Evolutionary conservation across 2,113 vertebrate genomes (phyloP).

Genomic region (Larimichthys crocea): DNA sequence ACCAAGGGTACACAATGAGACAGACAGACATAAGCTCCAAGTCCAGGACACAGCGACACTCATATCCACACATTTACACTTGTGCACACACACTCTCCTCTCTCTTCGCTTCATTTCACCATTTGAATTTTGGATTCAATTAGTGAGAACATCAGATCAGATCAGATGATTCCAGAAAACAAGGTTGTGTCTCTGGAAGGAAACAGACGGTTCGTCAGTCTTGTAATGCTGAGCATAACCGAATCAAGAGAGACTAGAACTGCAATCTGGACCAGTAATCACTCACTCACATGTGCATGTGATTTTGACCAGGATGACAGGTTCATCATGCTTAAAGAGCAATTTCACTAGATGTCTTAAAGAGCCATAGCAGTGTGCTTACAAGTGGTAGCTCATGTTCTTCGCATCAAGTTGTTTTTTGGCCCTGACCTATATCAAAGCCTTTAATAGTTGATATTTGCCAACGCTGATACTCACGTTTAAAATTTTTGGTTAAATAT

Average conservation of each 20-base stretch:
- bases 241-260: slow-evolving; percentile 9
- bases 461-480: neutral
- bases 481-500: neutral
- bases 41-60: neutral
- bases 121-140: neutral
- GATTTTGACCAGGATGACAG: neutral
- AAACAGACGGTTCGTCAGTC: slow-evolving; percentile 28
- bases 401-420: neutral
- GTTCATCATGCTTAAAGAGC: neutral
- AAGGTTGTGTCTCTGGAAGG: neutral
- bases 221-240: slow-evolving; percentile 19
- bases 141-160: neutral
- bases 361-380: neutral
- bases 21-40: slow-evolving; percentile 31
- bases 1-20: slow-evolving; percentile 40
- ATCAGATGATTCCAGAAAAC: slow-evolving; percentile 25
- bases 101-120: neutral
- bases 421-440: neutral
- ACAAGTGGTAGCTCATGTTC: neutral
- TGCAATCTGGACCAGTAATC: slow-evolving; percentile 1
- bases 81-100: neutral
- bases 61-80: neutral
- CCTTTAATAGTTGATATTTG: neutral
- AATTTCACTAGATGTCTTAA: neutral
- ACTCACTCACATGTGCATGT: neutral